Percentiles rank a stretch among this genome's conserved stretches.
phyloP scores from a whole-genome alignment of 64 coral and sea anemone genomes.

The Porites australiensis region DNA sequence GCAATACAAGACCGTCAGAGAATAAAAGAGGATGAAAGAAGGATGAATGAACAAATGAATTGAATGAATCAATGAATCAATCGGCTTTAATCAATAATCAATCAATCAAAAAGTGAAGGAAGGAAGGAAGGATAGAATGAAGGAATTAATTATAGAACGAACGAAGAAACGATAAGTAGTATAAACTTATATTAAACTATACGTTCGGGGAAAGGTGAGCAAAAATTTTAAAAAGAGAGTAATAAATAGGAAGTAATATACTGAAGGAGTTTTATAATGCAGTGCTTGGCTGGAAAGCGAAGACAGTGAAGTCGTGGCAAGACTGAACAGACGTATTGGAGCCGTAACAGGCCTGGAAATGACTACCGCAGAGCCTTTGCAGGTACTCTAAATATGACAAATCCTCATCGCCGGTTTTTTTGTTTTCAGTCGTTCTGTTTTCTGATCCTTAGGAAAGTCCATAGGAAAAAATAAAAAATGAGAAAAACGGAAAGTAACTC shows the following conservation, averaged over 20 bases:
- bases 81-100: too few relatives aligned
- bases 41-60: too few relatives aligned
- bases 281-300: slow-evolving; percentile 89
- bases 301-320: slow-evolving; percentile 40
- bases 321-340: slow-evolving; percentile 64
- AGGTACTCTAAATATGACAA: slow-evolving; percentile 37
- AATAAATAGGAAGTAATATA: neutral
- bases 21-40: too few relatives aligned
- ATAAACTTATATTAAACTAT: too few relatives aligned
- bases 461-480: too few relatives aligned
- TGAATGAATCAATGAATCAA: too few relatives aligned
- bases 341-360: slow-evolving; percentile 78
- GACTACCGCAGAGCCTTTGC: slow-evolving; percentile 73
- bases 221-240: too few relatives aligned
- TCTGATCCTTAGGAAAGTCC: too few relatives aligned
- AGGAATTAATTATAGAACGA: neutral
- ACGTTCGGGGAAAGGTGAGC: too few relatives aligned
- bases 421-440: too few relatives aligned
- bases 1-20: too few relatives aligned
- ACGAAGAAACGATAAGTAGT: neutral
- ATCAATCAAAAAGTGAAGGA: neutral
- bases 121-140: neutral
- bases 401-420: neutral
- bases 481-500: too few relatives aligned
- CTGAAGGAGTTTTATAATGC: neutral